Conservation (phyloP, 2,113 vertebrate species). For the Amblyopsis rosae region DNA sequence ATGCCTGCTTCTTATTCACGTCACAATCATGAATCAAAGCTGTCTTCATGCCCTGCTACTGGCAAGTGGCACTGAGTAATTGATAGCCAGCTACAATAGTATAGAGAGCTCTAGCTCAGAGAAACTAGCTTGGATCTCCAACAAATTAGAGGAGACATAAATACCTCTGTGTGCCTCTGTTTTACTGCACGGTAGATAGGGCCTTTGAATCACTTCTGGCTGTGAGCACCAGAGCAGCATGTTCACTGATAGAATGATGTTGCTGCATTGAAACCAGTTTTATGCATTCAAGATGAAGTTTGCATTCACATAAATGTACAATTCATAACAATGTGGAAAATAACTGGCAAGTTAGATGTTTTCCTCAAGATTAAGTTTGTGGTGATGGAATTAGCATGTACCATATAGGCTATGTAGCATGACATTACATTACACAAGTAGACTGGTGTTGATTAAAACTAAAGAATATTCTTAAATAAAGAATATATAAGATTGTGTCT, state of each 20-base stretch:
- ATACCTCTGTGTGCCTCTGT: conserved; percentile 40
- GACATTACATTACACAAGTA: conserved; percentile 51
- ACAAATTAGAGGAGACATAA: conserved; percentile 43
- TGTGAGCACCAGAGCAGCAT: conserved; percentile 9
- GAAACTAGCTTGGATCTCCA: conserved; percentile 49
- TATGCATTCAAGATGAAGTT: conserved; percentile 43
- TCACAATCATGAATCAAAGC: conserved; percentile 41
- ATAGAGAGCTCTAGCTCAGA: conserved; percentile 7
- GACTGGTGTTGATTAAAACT: conserved; percentile 54
- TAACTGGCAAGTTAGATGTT: conserved; percentile 37
- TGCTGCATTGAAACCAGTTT: conserved; percentile 35
- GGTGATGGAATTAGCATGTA: conserved; percentile 34
- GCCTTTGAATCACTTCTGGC: conserved; percentile 21
- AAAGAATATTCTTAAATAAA: conserved; percentile 17
- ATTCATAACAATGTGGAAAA: conserved; percentile 34
- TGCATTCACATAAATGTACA: conserved; percentile 51
- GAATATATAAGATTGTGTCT: conserved; percentile 26
- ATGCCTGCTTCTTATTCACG: conserved; percentile 41
- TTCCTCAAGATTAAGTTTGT: conserved; percentile 26
- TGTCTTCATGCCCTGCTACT: conserved; percentile 37
- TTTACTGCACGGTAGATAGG: conserved; percentile 38
- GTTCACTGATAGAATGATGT: conserved; percentile 19
- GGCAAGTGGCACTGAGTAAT: conserved; percentile 57
- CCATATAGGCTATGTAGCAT: conserved; percentile 34
- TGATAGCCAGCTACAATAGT: conserved; percentile 45